Conservation (phyloP, 2,888 invertebrate species). For the Drosophila fulvimacula region DNA sequence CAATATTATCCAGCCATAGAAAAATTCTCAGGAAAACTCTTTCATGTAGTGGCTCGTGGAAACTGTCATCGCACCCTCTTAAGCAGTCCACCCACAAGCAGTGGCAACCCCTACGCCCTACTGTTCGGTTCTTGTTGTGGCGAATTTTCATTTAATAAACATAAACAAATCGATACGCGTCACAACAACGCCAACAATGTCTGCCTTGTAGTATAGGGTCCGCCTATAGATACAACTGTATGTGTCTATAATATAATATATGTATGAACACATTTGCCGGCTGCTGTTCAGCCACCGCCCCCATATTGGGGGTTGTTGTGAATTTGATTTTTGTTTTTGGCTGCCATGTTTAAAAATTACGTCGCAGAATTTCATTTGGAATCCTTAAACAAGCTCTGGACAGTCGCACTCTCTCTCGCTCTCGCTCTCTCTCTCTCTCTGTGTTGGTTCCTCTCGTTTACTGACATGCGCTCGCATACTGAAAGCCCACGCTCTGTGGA, state of each 20-base stretch:
- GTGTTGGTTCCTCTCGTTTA: background rate
- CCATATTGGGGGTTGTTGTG: slow-evolving; percentile 39
- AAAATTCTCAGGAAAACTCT: slow-evolving; percentile 3
- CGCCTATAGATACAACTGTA: background rate
- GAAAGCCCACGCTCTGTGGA: slow-evolving; percentile 38
- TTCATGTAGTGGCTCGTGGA: slow-evolving; percentile 4
- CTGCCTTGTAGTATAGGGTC: slow-evolving; percentile 3
- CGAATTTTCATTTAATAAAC: slow-evolving; percentile 73
- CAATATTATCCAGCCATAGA: slow-evolving; percentile 2
- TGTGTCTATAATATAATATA: background rate
- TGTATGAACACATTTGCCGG: slow-evolving; percentile 55
- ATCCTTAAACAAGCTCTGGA: slow-evolving; percentile 50
- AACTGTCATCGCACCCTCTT: slow-evolving; percentile 34
- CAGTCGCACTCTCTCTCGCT: slow-evolving; percentile 4
- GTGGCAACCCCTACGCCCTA: slow-evolving; percentile 14
- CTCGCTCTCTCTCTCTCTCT: background rate
- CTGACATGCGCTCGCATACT: slow-evolving; percentile 45
- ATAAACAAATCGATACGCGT: slow-evolving; percentile 81
- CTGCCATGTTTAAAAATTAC: slow-evolving; percentile 72
- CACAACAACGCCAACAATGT: slow-evolving; percentile 71
- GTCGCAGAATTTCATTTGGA: slow-evolving; percentile 64
- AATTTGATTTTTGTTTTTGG: slow-evolving; percentile 22
- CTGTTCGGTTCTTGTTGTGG: slow-evolving; percentile 34
- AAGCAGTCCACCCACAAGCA: slow-evolving; percentile 3
- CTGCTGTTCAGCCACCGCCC: slow-evolving; percentile 12